Evolutionary conservation across 1,140 invertebrate species (phyloP), one percentile per base, ranked within the genome.

Genomic region (Listronotus oregonensis): DNA sequence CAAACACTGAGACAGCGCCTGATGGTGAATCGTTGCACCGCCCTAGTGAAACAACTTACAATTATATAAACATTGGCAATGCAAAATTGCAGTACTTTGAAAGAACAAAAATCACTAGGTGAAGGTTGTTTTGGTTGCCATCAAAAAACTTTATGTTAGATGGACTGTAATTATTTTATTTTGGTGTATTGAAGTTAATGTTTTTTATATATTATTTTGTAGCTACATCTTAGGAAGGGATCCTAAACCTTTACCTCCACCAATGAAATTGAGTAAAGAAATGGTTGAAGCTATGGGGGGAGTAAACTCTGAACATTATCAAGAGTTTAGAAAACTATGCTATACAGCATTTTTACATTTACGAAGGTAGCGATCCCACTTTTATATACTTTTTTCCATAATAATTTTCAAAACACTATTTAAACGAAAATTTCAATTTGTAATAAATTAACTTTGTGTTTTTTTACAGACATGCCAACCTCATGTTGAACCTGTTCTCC

Each of bases 201-300:
- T n/a, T n/a, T n/a, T n/a, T n/a, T n/a, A n/a, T n/a, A n/a, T n/a
- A n/a, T 9, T 1, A 43, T 18, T 46, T 46, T 51, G 34, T 21
- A 64, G 63, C 6, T 99, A 97, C 76, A 99, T 99, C 75, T 83
- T 99, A 32, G 97, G 97, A 6, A 85, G 97, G 57, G 98, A 99
- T 82, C 97, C 98, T 1, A 99, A 99, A 80, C 96, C 95, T 6
- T 85, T 99, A 75, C 97, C 97, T 4, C 95, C 97, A 8, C 95
- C 97, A 5, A 99, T 99, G 96, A 99, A 98, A 82, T 83, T 99
- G 0, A 98, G 93, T 77, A 94, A 93, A 77, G 97, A 99, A 84
- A 99, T 99, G 97, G 94, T 99, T 1, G 97, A 99, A 76, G 96
- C 93, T 0, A 99, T 99, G 97, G 97, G 97, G 6, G 97, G 97